These are phyloP conservation scores for Apis dorsata DNA, from an alignment of 1,140 invertebrate genomes.

Conservation along the genomic window DNA sequence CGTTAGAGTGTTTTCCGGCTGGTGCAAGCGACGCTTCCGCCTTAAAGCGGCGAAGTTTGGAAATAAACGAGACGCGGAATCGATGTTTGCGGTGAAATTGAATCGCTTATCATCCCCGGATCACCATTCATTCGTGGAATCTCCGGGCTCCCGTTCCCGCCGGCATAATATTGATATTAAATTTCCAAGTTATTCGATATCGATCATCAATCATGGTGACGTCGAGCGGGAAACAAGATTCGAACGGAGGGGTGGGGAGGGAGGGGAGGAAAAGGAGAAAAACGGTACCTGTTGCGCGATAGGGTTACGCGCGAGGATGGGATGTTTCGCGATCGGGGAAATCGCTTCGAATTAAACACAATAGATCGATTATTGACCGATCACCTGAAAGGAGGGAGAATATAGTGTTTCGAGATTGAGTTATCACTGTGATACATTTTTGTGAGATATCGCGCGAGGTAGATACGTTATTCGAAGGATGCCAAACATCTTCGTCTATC, in stretches of 20 bases:
- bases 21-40: accelerated
- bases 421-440: no score
- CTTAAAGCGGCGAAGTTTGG: not conserved
- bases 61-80: not conserved
- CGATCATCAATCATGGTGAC: constrained; percentile 49
- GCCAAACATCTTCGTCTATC: no score
- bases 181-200: constrained; percentile 41
- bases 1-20: not conserved
- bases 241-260: not conserved
- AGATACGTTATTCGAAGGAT: no score
- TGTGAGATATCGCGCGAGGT: no score
- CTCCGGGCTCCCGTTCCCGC: not conserved
- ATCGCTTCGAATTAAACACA: not conserved
- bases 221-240: constrained; percentile 42
- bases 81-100: not conserved
- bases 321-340: constrained; percentile 9
- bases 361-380: not conserved
- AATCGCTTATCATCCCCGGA: constrained; percentile 15
- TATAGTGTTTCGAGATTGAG: no score
- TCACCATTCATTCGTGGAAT: constrained; percentile 23
- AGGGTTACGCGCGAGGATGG: constrained; percentile 39
- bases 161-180: constrained; percentile 36
- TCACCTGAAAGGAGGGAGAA: no score
- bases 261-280: constrained; percentile 35
- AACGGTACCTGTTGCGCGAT: constrained; percentile 57